Percentiles rank a stretch among this genome's conserved stretches.
Conservation (phyloP, 2,888 invertebrate genomes). For the Chrysolina haemoptera region DNA sequence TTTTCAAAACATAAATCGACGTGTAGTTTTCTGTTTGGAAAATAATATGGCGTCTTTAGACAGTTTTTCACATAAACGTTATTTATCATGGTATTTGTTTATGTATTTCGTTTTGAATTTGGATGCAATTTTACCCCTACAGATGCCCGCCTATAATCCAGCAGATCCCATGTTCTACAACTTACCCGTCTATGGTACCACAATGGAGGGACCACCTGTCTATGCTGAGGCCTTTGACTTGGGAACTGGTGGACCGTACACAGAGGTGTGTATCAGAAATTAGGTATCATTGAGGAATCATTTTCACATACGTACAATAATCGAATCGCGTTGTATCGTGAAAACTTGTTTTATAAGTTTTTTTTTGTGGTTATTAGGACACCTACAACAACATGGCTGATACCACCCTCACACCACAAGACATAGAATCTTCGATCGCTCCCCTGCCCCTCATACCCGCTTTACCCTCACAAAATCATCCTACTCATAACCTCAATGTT, state of each 20-base stretch:
- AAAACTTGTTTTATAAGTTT: constrained; percentile 4
- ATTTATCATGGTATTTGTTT: no score
- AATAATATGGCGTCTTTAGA: no score
- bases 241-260: constrained; percentile 58
- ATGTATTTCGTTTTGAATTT: background rate
- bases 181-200: constrained; percentile 62
- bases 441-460: constrained; percentile 29
- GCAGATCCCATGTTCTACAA: constrained; percentile 61
- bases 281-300: background rate
- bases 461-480: constrained; percentile 8
- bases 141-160: constrained; percentile 50
- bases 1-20: no score
- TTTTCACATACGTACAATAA: background rate
- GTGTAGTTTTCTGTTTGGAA: no score
- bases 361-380: constrained; percentile 41
- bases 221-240: constrained; percentile 62
- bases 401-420: constrained; percentile 53
- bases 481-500: constrained; percentile 33
- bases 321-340: background rate
- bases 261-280: constrained; percentile 60
- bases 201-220: constrained; percentile 58
- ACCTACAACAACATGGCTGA: constrained; percentile 44
- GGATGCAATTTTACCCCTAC: background rate
- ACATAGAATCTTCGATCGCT: constrained; percentile 59
- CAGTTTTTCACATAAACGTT: no score